Conservation (phyloP, 1,140 invertebrate species). For the Asbolus verrucosus region DNA sequence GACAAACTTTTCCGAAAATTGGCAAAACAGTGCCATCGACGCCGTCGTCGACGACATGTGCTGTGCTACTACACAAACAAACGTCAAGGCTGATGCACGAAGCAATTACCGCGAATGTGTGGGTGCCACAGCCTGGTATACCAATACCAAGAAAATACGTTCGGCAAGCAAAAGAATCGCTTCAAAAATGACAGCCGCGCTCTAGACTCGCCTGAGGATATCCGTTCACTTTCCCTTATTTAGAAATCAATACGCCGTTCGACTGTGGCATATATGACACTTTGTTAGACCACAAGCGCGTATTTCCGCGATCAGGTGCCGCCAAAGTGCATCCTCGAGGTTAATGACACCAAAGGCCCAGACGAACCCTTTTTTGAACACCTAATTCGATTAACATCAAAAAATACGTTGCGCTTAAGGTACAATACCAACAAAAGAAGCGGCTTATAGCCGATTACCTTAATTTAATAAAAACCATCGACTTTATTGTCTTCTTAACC, state of each 20-base stretch:
- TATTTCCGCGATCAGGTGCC: slow-evolving; percentile 34
- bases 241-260: slow-evolving; percentile 58
- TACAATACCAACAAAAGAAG: not conserved
- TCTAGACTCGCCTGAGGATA: slow-evolving; percentile 57
- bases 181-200: slow-evolving; percentile 46
- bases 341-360: slow-evolving; percentile 17
- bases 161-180: slow-evolving; percentile 25
- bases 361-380: no score
- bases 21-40: not conserved
- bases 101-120: slow-evolving; percentile 31
- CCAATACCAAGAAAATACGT: slow-evolving; percentile 35
- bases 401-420: not conserved
- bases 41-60: slow-evolving; percentile 21
- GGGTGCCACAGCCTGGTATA: slow-evolving; percentile 8
- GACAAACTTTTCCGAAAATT: no score
- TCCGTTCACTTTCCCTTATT: slow-evolving; percentile 62
- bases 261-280: slow-evolving; percentile 45
- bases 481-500: slow-evolving; percentile 17
- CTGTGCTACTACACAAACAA: not conserved
- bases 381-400: slow-evolving; percentile 16
- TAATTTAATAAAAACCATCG: slow-evolving; percentile 42
- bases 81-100: slow-evolving; percentile 11
- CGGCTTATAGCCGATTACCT: slow-evolving; percentile 31
- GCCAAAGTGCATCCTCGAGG: slow-evolving; percentile 38
- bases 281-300: slow-evolving; percentile 15